Conservation (phyloP, 2,888 invertebrate genomes). For the Auanema sp. region DNA sequence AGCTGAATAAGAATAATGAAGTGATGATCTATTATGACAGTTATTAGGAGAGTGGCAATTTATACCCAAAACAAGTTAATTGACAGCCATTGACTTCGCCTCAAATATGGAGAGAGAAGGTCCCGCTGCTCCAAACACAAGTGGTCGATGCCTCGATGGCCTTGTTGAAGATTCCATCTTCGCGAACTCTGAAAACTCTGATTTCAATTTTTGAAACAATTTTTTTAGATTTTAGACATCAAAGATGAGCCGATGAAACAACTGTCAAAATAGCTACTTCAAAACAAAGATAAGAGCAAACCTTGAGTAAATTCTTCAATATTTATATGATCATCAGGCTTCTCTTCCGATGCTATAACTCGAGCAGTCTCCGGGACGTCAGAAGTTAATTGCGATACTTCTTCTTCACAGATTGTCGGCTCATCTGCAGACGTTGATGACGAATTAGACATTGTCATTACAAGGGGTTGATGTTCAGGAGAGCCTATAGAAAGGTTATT, state of each 20-base stretch:
- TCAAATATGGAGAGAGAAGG: slow-evolving; percentile 38
- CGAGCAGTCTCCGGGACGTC: too few relatives aligned
- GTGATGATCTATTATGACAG: too few relatives aligned
- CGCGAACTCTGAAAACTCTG: slow-evolving; percentile 10
- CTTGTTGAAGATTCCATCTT: slow-evolving; percentile 15
- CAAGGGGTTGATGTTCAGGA: slow-evolving; percentile 18
- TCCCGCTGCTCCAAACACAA: slow-evolving; percentile 28
- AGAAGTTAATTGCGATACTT: too few relatives aligned
- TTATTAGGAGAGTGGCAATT: too few relatives aligned
- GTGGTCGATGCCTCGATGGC: slow-evolving; percentile 36
- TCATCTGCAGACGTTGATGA: slow-evolving; percentile 18
- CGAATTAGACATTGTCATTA: slow-evolving; percentile 19
- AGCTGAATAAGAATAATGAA: too few relatives aligned
- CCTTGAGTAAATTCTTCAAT: too few relatives aligned
- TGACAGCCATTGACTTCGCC: slow-evolving; percentile 19
- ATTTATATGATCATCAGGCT: too few relatives aligned
- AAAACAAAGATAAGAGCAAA: too few relatives aligned
- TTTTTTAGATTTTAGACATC: not conserved
- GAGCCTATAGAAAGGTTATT: slow-evolving; percentile 8
- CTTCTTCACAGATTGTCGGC: slow-evolving; percentile 18
- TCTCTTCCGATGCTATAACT: too few relatives aligned
- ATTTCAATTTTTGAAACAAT: not conserved
- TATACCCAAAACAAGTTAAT: not conserved
- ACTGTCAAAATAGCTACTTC: too few relatives aligned
- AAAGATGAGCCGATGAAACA: too few relatives aligned